These are phyloP conservation scores for Aurelia sp. DNA, from an alignment of 30 jellyfish, hydroid and myxozoan species.

Conservation along the genomic window DNA sequence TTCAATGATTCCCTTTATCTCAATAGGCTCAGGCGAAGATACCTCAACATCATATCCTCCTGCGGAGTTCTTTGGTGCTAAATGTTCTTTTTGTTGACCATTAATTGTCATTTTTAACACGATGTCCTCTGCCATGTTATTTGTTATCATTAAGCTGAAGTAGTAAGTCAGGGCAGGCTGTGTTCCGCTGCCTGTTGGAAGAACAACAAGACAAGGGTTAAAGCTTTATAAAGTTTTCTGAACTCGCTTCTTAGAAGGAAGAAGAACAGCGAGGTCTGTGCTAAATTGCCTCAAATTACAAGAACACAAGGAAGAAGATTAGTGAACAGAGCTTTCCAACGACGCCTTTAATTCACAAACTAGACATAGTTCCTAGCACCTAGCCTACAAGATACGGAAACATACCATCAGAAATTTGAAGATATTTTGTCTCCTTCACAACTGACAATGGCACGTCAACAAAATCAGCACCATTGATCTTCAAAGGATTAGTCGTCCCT, in stretches of 20 bases:
- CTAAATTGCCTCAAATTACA: too few species aligned
- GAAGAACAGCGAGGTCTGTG: too few species aligned
- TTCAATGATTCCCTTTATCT: constrained; percentile 43
- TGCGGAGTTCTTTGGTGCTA: constrained; percentile 20
- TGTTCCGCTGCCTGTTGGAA: constrained; percentile 28
- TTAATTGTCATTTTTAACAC: background rate
- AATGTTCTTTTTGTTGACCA: constrained; percentile 19
- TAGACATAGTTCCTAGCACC: too few species aligned
- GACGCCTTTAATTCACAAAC: too few species aligned
- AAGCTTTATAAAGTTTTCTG: too few species aligned
- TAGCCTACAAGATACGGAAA: too few species aligned
- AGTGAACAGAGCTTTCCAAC: too few species aligned
- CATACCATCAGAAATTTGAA: constrained; percentile 23
- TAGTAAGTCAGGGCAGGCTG: constrained; percentile 4
- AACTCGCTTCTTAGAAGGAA: too few species aligned
- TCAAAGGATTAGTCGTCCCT: constrained; percentile 51
- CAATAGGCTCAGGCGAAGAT: constrained; percentile 45
- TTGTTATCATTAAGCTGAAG: background rate
- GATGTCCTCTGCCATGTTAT: background rate
- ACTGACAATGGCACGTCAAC: constrained; percentile 19
- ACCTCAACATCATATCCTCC: constrained; percentile 24
- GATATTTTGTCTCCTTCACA: constrained; percentile 11
- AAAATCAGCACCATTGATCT: constrained; percentile 40
- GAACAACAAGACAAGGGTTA: too few species aligned
- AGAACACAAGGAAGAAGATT: too few species aligned